Base-by-base conservation (phyloP, 2,888 invertebrate genomes). In the Drosophila acutilabella region DNA sequence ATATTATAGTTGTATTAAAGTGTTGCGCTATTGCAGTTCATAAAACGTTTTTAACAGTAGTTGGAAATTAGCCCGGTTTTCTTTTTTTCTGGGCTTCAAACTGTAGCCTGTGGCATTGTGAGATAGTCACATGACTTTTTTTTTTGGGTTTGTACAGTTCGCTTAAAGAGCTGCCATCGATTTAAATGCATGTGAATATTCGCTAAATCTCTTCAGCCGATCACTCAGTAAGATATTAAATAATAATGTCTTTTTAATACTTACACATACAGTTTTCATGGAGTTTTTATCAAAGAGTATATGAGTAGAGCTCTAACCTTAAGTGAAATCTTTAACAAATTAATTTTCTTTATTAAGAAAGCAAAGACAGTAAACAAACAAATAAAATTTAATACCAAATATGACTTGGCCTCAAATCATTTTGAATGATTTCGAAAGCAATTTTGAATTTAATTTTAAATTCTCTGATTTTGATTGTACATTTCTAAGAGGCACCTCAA, bases 21-120 rank as follows among this genome's bases (percentile, higher is more conserved):
- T 81, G 77, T 82, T 83, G 64, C 70, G 74, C 65, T 78, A 69
- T 64, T 52, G 57, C 74, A 72, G 86, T 82, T 85, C 77, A 82
- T 88, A 82, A 71, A 77, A 71, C 86, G 67, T 64, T 69, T 65
- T 80, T 88, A 80, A 80, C 80, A 66, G 78, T 80, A 82, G 82
- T 86, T 82, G 80, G 88, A 83, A 83, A 83, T 88, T 86, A 83
- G 71, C 87, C 83, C 75, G 88, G 86, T 86, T 83, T 86, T 70
- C 38, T 30, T 44, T 72, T 64, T 58, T 60, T 62, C 18, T 56
- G 36, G 56, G 11, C 44, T 56, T 7, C 36, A 42, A 66, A 67
- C 88, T 76, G 80, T 88, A 79, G 56, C 65, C 60, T 65, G 51
- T 14, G 59, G 73, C 73, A 81, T 79, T 81, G 87, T 80, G 71